These are phyloP conservation scores for Cyprinella venusta DNA, from an alignment of 2,797 vertebrate genomes.

Conservation along the genomic window DNA sequence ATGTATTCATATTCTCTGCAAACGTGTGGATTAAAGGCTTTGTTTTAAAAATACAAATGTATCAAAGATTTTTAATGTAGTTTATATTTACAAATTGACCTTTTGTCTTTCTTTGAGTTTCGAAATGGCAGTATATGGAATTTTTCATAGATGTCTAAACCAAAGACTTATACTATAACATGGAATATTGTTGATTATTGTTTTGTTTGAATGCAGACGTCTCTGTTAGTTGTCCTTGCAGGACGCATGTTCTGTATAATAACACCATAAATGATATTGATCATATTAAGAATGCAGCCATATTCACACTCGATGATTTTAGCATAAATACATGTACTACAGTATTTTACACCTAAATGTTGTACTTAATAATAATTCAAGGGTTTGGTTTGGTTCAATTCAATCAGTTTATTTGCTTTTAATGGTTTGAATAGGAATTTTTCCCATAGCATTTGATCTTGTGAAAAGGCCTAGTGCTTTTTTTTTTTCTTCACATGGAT, in stretches of 20 bases:
- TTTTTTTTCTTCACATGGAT: not conserved
- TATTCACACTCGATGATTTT: not conserved
- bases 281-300: not conserved
- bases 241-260: slow-evolving; percentile 7
- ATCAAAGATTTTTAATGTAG: not conserved
- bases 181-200: slow-evolving; percentile 3
- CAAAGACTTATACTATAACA: slow-evolving; percentile 11
- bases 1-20: slow-evolving; percentile 18
- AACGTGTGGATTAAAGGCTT: not conserved
- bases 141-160: slow-evolving; percentile 11
- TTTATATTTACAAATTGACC: not conserved
- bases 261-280: slow-evolving; percentile 7
- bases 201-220: slow-evolving; percentile 21
- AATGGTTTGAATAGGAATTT: not conserved
- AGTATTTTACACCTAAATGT: not conserved
- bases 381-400: not conserved
- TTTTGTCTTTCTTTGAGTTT: slow-evolving; percentile 1
- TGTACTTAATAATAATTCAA: not conserved
- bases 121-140: not conserved
- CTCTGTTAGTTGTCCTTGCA: slow-evolving; percentile 22
- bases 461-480: not conserved
- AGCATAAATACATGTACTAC: not conserved
- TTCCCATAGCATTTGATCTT: not conserved
- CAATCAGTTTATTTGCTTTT: not conserved
- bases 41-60: not conserved